These are phyloP conservation scores for Orchestia grillus DNA, from an alignment of 1,140 invertebrate genomes.

Conservation along the genomic window DNA sequence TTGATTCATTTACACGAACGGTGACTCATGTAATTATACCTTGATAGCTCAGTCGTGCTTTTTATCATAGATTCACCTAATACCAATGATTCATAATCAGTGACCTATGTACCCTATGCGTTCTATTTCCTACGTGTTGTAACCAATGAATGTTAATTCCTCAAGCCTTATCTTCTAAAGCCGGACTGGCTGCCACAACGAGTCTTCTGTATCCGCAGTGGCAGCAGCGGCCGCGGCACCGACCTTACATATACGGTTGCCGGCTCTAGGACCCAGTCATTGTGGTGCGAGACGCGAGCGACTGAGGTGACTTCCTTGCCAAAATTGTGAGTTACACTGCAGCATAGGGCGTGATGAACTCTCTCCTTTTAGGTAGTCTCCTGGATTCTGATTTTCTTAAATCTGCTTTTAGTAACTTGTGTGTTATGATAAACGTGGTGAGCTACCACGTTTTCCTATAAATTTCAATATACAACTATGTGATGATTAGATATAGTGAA, in stretches of 20 bases:
- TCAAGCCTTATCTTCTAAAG: neutral
- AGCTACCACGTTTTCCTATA: too few species aligned
- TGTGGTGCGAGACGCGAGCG: neutral
- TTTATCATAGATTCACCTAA: neutral
- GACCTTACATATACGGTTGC: neutral
- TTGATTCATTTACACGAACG: too few species aligned
- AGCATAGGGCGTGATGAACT: neutral
- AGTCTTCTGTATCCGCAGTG: neutral
- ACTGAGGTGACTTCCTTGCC: neutral
- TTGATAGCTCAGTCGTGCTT: neutral
- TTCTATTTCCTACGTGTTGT: neutral
- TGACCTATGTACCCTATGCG: neutral
- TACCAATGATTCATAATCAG: neutral
- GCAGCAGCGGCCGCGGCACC: neutral
- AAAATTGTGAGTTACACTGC: neutral
- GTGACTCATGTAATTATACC: too few species aligned
- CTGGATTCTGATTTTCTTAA: neutral
- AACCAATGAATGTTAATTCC: neutral
- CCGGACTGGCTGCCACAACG: neutral
- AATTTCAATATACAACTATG: too few species aligned
- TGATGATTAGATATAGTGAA: too few species aligned
- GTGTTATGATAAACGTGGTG: neutral
- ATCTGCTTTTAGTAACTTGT: neutral
- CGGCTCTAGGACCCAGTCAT: neutral
- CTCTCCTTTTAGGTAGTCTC: neutral